Base-by-base conservation (phyloP, 2,113 vertebrate genomes). In the Piprites chloris region DNA sequence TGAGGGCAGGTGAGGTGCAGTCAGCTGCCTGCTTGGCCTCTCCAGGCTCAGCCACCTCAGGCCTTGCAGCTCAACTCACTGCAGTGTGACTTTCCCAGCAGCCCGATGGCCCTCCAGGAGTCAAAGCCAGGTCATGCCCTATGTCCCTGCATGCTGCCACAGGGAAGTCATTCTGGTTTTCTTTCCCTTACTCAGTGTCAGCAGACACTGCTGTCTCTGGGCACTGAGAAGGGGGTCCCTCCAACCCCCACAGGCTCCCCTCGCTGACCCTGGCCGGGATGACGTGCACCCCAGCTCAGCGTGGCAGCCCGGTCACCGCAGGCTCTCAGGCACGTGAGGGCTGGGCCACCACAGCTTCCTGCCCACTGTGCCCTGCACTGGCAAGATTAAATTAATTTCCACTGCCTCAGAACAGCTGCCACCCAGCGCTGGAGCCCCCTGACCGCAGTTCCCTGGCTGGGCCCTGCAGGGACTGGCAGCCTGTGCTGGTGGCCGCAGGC, bases 361-460 rank as follows among this genome's bases (percentile, higher is more conserved):
- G 74, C 24, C 37, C 1, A 2, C 61, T 37, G n/a, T 0, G 6
- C 65, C 65, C 68, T 66, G 77, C 2, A 1, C 73, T 28, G 37
- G 37, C 0, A 12, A 71, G 73, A 85, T 91, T 62, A 72, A 76
- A 85, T 56, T 15, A 1, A 15, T 37, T 58, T 78, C 42, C 0
- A 0, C 46, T 74, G 74, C 28, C 55, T 16, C 49, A 2, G 30
- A 63, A 37, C 1, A 3, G 46, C 63, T 56, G 68, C 5, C 63
- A 62, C 9, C 19, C 35, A 2, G 3, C 1, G 0, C 46, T 3
- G 9, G 12, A 41, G 37, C 41, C 55, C 61, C 37, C 37, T 0
- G 0, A 10, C 13, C 4, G 1, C 58, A 49, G 67, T 16, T 5
- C 12, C 50, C 6, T 3, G 3, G 30, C 35, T 1, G 0, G n/a